Percentiles rank a stretch among this genome's conserved stretches.
Conservation (phyloP, 2,113 vertebrate genomes). For the Isichthys henryi region DNA sequence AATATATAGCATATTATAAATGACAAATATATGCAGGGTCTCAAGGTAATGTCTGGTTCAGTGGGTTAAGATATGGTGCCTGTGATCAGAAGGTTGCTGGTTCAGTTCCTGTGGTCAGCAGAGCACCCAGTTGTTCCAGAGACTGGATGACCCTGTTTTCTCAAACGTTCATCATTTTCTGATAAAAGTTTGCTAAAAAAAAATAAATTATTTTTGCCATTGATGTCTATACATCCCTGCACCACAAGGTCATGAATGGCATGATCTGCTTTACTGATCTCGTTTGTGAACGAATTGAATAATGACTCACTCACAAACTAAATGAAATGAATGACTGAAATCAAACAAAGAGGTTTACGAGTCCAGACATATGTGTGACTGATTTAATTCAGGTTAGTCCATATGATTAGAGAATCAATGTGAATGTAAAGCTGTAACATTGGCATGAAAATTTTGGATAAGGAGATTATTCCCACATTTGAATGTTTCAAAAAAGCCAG, state of each 20-base stretch:
- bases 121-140: neutral
- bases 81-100: neutral
- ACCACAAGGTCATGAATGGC: neutral
- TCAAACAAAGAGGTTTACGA: neutral
- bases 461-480: neutral
- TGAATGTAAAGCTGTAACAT: neutral
- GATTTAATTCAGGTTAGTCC: neutral
- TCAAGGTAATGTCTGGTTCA: neutral
- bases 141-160: neutral
- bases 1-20: neutral
- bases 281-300: neutral
- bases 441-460: neutral
- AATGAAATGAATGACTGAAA: neutral
- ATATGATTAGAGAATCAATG: neutral
- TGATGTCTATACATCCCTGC: neutral
- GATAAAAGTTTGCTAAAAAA: neutral
- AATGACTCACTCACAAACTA: neutral
- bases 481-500: neutral
- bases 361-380: neutral
- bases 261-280: neutral
- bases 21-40: neutral
- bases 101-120: neutral
- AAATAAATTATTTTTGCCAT: neutral
- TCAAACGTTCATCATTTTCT: neutral
- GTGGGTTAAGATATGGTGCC: neutral